These are phyloP conservation scores for Asteroscopus sphinx DNA, from an alignment of 2,888 invertebrate genomes.

Conservation along the genomic window DNA sequence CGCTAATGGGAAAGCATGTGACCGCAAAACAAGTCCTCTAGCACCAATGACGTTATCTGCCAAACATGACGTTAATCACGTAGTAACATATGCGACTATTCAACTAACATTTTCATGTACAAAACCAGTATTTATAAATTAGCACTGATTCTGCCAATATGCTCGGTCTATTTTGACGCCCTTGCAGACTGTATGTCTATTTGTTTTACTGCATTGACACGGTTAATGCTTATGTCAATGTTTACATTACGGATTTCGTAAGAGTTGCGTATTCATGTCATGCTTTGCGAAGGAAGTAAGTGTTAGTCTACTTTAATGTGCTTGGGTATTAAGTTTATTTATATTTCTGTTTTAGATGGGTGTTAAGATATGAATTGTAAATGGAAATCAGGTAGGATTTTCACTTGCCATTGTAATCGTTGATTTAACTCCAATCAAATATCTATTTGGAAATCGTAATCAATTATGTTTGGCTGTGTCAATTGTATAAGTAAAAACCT, in stretches of 20 bases:
- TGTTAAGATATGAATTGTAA: conserved; percentile 22
- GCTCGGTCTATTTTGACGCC: conserved; percentile 69
- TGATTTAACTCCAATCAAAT: conserved; percentile 14
- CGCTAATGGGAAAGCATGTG: conserved; percentile 31
- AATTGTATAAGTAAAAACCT: no score
- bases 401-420: conserved; percentile 21
- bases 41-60: conserved; percentile 19
- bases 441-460: no score
- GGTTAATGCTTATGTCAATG: conserved; percentile 62
- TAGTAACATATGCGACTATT: conserved; percentile 8
- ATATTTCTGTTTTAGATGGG: conserved; percentile 1
- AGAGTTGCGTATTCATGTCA: conserved; percentile 55
- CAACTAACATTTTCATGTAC: conserved; percentile 19
- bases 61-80: conserved; percentile 33
- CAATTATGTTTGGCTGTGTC: no score
- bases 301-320: conserved; percentile 34
- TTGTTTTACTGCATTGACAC: conserved; percentile 68
- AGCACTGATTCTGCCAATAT: conserved; percentile 53
- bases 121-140: conserved; percentile 40
- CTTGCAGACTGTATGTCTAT: conserved; percentile 65
- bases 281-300: conserved; percentile 49
- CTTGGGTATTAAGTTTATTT: conserved; percentile 8
- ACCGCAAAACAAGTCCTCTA: conserved; percentile 33
- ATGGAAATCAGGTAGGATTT: conserved; percentile 15
- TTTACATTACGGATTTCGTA: conserved; percentile 61